Conservation (phyloP, 2,113 vertebrate genomes). For the Gobiocypris rarus region DNA sequence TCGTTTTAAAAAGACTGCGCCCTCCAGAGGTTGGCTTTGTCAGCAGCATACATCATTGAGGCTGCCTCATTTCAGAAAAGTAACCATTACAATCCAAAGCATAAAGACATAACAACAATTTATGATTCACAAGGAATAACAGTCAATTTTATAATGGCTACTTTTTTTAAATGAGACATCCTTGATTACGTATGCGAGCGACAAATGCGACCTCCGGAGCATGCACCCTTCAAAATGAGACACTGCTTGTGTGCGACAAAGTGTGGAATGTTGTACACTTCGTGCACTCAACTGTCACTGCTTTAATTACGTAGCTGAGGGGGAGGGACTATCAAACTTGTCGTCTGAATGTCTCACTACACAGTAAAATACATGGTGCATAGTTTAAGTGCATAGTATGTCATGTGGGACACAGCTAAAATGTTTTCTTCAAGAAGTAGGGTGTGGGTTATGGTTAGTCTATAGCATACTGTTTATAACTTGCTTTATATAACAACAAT, state of each 20-base stretch:
- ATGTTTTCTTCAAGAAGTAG: background rate
- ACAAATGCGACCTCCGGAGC: too few species aligned
- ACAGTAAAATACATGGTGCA: background rate
- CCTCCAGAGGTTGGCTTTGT: too few species aligned
- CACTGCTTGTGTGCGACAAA: background rate
- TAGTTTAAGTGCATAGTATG: background rate
- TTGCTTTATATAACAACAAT: conserved; percentile 8
- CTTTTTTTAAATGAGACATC: too few species aligned
- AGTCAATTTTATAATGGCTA: too few species aligned
- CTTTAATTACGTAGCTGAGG: background rate
- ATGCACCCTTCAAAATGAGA: too few species aligned
- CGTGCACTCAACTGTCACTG: background rate
- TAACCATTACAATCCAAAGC: too few species aligned
- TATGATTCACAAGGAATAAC: too few species aligned
- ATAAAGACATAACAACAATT: too few species aligned
- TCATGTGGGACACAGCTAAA: background rate
- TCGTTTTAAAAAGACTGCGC: too few species aligned
- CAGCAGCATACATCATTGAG: too few species aligned
- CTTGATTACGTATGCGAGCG: too few species aligned
- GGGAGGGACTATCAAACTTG: background rate
- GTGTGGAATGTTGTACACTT: background rate
- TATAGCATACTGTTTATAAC: background rate
- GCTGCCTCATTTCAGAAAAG: too few species aligned
- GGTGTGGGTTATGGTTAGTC: conserved; percentile 8
- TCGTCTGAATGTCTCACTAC: background rate